Base-by-base conservation (phyloP, 2,113 vertebrate species). In the Choloepus hoffmanni region DNA sequence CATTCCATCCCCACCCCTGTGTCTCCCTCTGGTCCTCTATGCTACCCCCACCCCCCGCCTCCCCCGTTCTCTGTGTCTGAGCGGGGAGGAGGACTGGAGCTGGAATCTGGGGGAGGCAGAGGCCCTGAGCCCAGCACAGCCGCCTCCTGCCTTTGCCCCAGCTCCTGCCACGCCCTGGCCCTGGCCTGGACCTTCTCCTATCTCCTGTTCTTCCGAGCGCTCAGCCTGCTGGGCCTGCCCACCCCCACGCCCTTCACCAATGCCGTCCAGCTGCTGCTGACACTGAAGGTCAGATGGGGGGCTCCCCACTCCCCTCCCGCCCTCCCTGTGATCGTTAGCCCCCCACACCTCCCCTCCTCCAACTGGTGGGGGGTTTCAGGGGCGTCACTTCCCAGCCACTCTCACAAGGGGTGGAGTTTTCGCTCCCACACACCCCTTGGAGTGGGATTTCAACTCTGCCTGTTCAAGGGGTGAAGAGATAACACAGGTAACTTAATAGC, bases 111-210 rank as follows among this genome's bases (percentile, higher is more conserved):
- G 84, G 79, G n/a, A 13, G 23, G 24, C 6, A 0, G 50, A 53
- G 65, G 68, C 26, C 36, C 28, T 0, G 9, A 23, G 8, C 45
- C 50, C 78, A 40, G 24, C n/a, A 1, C 43, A 0, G 30, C 0
- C 5, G 10, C 67, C 26, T 88, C 67, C 55, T 36, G 19, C 70
- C 62, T 94, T 28, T 88, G 26, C 85, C n/a, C 28, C 91, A 99
- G 99, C 94, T 97, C 97, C 85, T 99, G 99, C 19, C 99, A 99
- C 1, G 97, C 98, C 19, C 92, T 99, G 96, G 98, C 98, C 18
- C 98, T 99, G 9, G 98, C 89, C 86, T 99, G 99, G 99, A 99
- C 98, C 8, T 99, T 99, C 94, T 98, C 99, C 91, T 99, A 99
- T 96, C 99, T 99, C 65, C 98, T 99, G 33, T 99, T 99, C 98